Percentiles rank a stretch among this genome's conserved stretches.
phyloP scores from a whole-genome alignment of 2,113 vertebrate species.

The Hyaena hyaena region DNA sequence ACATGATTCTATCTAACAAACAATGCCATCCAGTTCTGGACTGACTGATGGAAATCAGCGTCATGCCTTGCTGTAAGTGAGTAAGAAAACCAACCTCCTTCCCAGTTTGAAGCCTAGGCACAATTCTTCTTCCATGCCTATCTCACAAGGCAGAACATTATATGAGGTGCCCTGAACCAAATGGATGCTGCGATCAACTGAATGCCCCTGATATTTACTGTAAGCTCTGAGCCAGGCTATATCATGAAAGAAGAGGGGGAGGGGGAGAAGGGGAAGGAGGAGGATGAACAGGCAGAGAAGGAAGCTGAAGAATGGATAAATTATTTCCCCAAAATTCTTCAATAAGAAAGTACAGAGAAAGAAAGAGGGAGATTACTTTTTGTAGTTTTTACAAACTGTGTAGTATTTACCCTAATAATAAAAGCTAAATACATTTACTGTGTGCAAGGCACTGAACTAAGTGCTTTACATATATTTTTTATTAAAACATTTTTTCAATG shows the following conservation, averaged over 20 bases:
- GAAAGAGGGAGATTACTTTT: neutral
- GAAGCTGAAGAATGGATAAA: neutral
- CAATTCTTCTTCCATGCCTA: neutral
- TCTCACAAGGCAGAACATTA: neutral
- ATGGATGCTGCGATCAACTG: neutral
- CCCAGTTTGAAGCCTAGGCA: neutral
- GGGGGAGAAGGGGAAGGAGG: neutral
- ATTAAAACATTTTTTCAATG: too few relatives aligned
- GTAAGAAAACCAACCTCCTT: neutral
- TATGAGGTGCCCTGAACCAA: neutral
- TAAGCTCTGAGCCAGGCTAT: slow-evolving; percentile 6
- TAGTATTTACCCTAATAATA: neutral
- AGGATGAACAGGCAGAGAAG: neutral
- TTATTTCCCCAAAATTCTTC: neutral
- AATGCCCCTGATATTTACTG: neutral
- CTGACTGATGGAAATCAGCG: neutral
- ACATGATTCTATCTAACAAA: neutral
- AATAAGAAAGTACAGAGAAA: neutral
- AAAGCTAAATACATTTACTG: neutral
- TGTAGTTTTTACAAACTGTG: neutral
- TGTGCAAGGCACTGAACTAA: neutral
- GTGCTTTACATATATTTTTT: neutral
- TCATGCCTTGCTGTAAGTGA: neutral
- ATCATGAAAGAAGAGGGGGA: neutral
- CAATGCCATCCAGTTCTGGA: neutral